Percentiles rank a stretch among this genome's conserved stretches.
Conservation (phyloP, 2,113 vertebrate genomes). For the Gulo gulo region DNA sequence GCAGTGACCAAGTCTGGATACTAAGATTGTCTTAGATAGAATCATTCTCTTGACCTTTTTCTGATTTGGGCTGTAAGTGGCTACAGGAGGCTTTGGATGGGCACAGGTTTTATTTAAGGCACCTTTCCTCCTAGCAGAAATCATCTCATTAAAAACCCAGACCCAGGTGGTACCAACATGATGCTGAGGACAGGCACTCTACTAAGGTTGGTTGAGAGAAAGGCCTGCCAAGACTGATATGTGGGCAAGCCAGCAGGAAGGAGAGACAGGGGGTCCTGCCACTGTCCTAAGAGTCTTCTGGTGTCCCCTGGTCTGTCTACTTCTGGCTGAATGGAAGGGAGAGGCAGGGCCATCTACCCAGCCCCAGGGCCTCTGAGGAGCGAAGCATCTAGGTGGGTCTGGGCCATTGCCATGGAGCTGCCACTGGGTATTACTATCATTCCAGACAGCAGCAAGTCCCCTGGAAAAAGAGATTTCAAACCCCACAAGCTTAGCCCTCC, state of each 20-base stretch:
- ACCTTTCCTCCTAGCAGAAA: not conserved
- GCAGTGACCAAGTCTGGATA: not conserved
- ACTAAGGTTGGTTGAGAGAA: not conserved
- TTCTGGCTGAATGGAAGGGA: not conserved
- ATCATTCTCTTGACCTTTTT: not conserved
- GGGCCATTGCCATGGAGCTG: not conserved
- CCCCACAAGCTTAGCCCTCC: slow-evolving; percentile 46
- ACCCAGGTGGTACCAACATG: not conserved
- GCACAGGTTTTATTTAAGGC: not conserved
- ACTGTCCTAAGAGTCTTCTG: not conserved
- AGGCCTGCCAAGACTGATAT: not conserved
- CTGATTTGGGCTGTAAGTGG: not conserved
- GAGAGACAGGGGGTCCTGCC: not conserved
- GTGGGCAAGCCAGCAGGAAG: not conserved
- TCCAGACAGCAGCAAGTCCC: slow-evolving; percentile 1
- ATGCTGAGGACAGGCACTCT: not conserved
- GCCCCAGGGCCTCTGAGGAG: not conserved
- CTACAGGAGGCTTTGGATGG: not conserved
- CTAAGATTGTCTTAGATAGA: not conserved
- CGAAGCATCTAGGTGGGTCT: not conserved
- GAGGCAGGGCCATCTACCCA: not conserved
- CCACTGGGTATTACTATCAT: slow-evolving; percentile 50
- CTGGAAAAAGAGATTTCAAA: slow-evolving; percentile 55
- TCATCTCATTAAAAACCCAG: not conserved
- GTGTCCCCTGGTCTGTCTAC: not conserved